Evolutionary conservation across 2,888 invertebrate genomes (phyloP).

Genomic region (Chrysolina americana): DNA sequence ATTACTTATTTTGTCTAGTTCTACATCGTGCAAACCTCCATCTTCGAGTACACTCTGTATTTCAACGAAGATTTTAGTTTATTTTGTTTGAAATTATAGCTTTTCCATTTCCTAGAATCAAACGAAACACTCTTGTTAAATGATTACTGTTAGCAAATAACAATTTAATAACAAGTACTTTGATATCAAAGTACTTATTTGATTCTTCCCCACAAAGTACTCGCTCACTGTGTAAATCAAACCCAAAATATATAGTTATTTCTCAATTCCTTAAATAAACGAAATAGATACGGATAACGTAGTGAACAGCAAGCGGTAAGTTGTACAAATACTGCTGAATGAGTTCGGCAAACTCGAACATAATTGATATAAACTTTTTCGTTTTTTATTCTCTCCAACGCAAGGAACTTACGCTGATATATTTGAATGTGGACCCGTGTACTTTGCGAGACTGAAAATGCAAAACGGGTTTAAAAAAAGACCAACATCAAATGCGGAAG

Average conservation of each 20-base stretch:
- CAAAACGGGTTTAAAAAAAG: not conserved
- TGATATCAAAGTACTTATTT: no score
- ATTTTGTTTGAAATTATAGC: no score
- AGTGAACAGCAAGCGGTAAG: constrained; percentile 43
- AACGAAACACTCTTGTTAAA: no score
- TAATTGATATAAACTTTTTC: constrained; percentile 41
- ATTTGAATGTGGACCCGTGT: constrained; percentile 20
- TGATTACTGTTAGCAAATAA: no score
- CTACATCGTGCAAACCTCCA: no score
- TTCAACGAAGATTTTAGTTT: no score
- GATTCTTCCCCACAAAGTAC: no score
- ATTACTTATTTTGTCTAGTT: no score
- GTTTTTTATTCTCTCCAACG: constrained; percentile 10
- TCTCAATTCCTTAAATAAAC: constrained; percentile 44
- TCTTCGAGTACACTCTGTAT: no score
- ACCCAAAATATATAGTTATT: not conserved
- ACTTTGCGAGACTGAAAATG: constrained; percentile 19
- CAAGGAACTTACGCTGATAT: not conserved
- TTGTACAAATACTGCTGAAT: constrained; percentile 49
- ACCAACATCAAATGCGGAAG: not conserved
- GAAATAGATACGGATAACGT: constrained; percentile 34
- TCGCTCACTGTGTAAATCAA: not conserved
- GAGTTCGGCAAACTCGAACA: constrained; percentile 49
- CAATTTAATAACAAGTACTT: no score
- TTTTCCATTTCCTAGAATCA: no score